A percentile compares a stretch with the other conserved stretches of the same genome.
Conservation (phyloP, 2,113 vertebrate species). For the Heterochromis multidens region DNA sequence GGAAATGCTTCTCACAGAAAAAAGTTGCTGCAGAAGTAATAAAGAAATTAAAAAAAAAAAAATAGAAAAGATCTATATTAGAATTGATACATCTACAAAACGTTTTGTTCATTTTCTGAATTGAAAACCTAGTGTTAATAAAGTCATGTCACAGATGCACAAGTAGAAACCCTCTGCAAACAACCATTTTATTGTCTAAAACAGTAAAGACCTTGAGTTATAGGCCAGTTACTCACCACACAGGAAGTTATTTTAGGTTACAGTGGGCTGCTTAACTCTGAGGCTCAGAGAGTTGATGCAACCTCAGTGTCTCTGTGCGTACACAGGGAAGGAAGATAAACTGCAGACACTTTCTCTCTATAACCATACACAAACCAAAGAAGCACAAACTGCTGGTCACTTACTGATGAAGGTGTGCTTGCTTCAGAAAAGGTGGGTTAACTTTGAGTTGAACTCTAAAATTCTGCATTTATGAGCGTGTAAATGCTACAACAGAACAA, state of each 20-base stretch:
- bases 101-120: neutral
- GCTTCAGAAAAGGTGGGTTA: constrained; percentile 39
- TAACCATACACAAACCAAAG: neutral
- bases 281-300: neutral
- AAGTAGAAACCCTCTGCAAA: neutral
- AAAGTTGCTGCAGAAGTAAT: neutral
- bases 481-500: neutral
- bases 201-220: neutral
- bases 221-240: constrained; percentile 45
- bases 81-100: neutral
- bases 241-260: constrained; percentile 58
- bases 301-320: neutral
- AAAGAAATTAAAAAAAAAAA: neutral
- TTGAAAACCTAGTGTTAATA: rapidly evolving
- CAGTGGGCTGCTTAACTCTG: constrained; percentile 7
- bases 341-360: neutral
- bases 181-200: neutral
- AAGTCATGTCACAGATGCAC: neutral
- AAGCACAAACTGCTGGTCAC: neutral
- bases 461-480: neutral
- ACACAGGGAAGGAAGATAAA: neutral
- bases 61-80: neutral
- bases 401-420: neutral
- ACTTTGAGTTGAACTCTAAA: neutral
- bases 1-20: neutral